A percentile compares a stretch with the other conserved stretches of the same genome.
Evolutionary conservation across 2,888 invertebrate genomes (phyloP).

Genomic region (Cryptophagus acutangulus): DNA sequence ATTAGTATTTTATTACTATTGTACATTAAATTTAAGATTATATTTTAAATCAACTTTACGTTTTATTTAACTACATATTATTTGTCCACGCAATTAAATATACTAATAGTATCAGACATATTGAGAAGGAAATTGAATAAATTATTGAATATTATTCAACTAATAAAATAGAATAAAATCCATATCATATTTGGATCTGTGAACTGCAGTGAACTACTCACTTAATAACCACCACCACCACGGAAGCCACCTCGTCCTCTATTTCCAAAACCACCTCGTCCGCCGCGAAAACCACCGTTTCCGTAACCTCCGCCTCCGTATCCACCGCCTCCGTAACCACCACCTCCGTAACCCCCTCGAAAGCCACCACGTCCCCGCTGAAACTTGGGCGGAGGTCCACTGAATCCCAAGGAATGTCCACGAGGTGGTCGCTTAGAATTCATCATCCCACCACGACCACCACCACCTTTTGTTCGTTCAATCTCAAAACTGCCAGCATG

Average conservation of each 20-base stretch:
- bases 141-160: no score
- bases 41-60: no score
- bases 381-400: slow-evolving; percentile 47
- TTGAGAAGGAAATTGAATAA: no score
- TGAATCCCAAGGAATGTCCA: slow-evolving; percentile 44
- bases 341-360: slow-evolving; percentile 8
- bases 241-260: slow-evolving; percentile 3
- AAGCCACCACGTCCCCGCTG: slow-evolving; percentile 36
- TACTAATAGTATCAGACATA: no score
- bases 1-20: no score
- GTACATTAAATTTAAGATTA: no score
- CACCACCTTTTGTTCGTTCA: slow-evolving; percentile 52
- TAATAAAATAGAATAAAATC: no score
- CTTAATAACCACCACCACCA: background rate
- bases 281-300: slow-evolving; percentile 37
- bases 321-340: slow-evolving; percentile 26
- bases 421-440: slow-evolving; percentile 53
- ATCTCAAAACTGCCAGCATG: slow-evolving; percentile 72
- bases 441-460: slow-evolving; percentile 50
- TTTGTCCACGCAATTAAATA: no score
- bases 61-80: no score
- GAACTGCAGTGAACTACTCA: no score
- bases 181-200: no score
- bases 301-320: slow-evolving; percentile 27
- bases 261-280: slow-evolving; percentile 34